A percentile compares a stretch with the other conserved stretches of the same genome.
These are phyloP conservation scores for Dromas ardeola DNA, from an alignment of 2,113 vertebrate species.

Conservation along the genomic window DNA sequence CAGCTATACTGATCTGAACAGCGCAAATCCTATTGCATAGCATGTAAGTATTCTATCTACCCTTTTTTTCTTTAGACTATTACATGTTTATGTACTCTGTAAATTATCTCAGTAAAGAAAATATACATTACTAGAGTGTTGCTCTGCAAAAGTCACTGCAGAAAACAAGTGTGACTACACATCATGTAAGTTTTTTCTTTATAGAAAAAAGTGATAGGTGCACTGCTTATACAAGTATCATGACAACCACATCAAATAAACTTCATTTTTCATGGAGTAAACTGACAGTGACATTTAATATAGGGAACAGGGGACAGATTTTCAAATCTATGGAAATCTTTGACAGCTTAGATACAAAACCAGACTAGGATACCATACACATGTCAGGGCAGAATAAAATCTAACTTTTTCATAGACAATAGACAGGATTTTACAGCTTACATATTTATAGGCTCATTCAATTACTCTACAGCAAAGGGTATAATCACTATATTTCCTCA, in stretches of 20 bases:
- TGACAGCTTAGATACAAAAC: constrained; percentile 53
- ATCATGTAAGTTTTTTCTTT: constrained; percentile 47
- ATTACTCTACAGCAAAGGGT: not conserved
- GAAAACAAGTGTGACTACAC: constrained; percentile 25
- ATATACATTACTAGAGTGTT: not conserved
- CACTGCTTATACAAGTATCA: constrained; percentile 79
- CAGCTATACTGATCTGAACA: not conserved
- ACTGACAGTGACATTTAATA: constrained; percentile 85
- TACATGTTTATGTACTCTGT: not conserved
- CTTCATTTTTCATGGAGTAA: constrained; percentile 82
- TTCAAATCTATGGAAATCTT: constrained; percentile 63
- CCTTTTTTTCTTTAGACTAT: not conserved
- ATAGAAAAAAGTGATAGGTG: constrained; percentile 70
- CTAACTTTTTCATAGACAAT: not conserved
- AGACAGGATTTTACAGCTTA: not conserved
- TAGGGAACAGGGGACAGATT: constrained; percentile 65
- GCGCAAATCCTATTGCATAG: not conserved
- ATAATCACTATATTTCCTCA: constrained; percentile 2
- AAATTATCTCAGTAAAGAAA: constrained; percentile 30
- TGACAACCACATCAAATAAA: constrained; percentile 83
- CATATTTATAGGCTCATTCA: not conserved
- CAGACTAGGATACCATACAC: not conserved
- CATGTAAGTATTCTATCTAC: not conserved
- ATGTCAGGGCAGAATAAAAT: not conserved
- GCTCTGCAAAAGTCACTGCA: constrained; percentile 27